These are phyloP conservation scores for Paedocypris micromegethes DNA, from an alignment of 2,797 vertebrate species.

Conservation along the genomic window DNA sequence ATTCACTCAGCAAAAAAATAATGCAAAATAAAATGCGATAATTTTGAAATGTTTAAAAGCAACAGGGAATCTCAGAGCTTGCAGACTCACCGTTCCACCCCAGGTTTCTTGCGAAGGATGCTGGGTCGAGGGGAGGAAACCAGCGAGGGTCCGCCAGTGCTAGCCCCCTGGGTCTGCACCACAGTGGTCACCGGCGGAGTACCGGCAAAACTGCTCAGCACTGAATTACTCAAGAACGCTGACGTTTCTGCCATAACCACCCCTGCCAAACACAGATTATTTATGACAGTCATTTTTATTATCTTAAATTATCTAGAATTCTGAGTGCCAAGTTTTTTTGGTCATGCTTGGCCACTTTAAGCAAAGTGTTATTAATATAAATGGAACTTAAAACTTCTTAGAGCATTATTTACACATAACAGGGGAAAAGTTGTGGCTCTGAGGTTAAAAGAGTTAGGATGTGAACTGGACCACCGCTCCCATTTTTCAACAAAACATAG, in stretches of 20 bases:
- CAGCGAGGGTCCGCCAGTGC: slow-evolving; percentile 77
- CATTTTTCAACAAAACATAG: too few species aligned
- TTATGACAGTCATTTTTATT: slow-evolving; percentile 15
- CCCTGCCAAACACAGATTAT: slow-evolving; percentile 52
- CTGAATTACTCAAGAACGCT: slow-evolving; percentile 85
- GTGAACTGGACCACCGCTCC: too few species aligned
- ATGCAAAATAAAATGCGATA: too few species aligned
- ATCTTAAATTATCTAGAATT: slow-evolving; percentile 9
- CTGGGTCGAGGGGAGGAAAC: slow-evolving; percentile 93
- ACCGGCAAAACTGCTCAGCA: slow-evolving; percentile 83
- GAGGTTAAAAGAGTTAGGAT: too few species aligned
- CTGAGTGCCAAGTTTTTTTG: too few species aligned
- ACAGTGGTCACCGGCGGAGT: slow-evolving; percentile 85
- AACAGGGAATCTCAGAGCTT: not conserved
- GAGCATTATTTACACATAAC: too few species aligned
- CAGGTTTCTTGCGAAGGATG: slow-evolving; percentile 94
- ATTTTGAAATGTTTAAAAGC: not conserved
- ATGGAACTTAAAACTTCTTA: too few species aligned
- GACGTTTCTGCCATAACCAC: slow-evolving; percentile 89
- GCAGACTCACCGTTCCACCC: slow-evolving; percentile 81
- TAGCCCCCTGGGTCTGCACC: slow-evolving; percentile 85
- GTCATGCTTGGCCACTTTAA: too few species aligned
- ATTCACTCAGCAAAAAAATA: too few species aligned
- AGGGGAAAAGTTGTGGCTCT: too few species aligned
- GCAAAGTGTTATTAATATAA: too few species aligned